Percentiles rank a stretch among this genome's conserved stretches.
These are phyloP conservation scores for Drosophila ohnishii DNA, from an alignment of 1,140 invertebrate species.

Conservation along the genomic window DNA sequence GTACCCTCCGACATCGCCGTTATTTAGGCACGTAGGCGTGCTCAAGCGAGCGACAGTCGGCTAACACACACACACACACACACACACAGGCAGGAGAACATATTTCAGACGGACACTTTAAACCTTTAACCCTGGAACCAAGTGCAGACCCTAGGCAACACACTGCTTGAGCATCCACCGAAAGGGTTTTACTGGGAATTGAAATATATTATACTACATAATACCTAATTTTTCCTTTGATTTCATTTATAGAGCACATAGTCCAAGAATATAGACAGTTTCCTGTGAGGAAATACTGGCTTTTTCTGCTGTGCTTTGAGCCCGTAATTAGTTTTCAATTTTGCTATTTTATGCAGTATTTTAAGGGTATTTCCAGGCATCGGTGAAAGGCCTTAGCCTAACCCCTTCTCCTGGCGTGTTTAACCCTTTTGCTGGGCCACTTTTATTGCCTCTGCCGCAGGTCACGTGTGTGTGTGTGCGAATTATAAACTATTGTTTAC, in stretches of 20 bases:
- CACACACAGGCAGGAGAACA: constrained; percentile 9
- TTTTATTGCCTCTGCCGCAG: constrained; percentile 56
- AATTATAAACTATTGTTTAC: constrained; percentile 81
- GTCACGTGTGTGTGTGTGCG: constrained; percentile 39
- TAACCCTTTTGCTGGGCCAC: constrained; percentile 62
- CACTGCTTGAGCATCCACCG: neutral
- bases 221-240: too few species aligned
- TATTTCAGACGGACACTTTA: constrained; percentile 52
- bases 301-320: neutral
- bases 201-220: neutral
- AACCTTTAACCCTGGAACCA: constrained; percentile 51
- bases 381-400: constrained; percentile 4
- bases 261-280: too few species aligned
- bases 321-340: constrained; percentile 1
- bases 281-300: neutral
- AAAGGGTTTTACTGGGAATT: too few species aligned
- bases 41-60: constrained; percentile 49
- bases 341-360: neutral
- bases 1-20: neutral
- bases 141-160: constrained; percentile 7
- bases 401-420: constrained; percentile 29
- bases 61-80: constrained; percentile 16
- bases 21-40: constrained; percentile 60
- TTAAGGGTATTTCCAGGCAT: constrained; percentile 16
- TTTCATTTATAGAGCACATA: too few species aligned